Evolutionary conservation across 1,140 invertebrate species (phyloP).

Genomic region (Arctopsyche grandis): DNA sequence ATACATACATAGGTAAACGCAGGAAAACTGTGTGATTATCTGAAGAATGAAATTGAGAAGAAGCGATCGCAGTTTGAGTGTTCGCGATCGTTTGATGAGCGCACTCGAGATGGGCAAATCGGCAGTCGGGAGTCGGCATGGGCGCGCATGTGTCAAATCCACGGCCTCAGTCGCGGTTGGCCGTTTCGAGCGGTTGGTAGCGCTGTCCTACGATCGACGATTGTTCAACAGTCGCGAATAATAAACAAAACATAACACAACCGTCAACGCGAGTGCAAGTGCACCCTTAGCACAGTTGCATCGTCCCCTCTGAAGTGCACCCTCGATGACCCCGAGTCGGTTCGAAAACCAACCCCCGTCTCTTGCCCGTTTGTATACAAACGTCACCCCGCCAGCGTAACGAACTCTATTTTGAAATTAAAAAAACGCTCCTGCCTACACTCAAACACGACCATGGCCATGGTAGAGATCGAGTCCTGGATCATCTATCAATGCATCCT

Average conservation of each 20-base stretch:
- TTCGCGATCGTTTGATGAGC: background rate
- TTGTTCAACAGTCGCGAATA: background rate
- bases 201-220: too few relatives aligned
- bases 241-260: background rate
- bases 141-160: conserved; percentile 24
- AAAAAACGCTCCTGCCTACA: too few relatives aligned
- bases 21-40: too few relatives aligned
- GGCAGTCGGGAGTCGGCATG: too few relatives aligned
- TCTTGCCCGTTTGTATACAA: conserved; percentile 4
- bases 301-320: background rate
- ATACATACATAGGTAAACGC: too few relatives aligned
- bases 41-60: background rate
- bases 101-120: too few relatives aligned
- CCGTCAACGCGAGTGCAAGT: background rate
- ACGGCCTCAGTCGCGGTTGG: background rate
- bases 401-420: background rate
- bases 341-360: background rate
- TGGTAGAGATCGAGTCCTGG: conserved; percentile 71
- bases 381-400: background rate
- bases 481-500: conserved; percentile 71
- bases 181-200: background rate
- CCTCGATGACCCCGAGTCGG: background rate
- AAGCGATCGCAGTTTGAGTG: background rate
- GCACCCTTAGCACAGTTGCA: background rate
- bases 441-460: conserved; percentile 61